Evolutionary conservation across 2,888 invertebrate genomes (phyloP), one percentile per base, ranked within the genome.

Genomic region (Leptopilina syphax): DNA sequence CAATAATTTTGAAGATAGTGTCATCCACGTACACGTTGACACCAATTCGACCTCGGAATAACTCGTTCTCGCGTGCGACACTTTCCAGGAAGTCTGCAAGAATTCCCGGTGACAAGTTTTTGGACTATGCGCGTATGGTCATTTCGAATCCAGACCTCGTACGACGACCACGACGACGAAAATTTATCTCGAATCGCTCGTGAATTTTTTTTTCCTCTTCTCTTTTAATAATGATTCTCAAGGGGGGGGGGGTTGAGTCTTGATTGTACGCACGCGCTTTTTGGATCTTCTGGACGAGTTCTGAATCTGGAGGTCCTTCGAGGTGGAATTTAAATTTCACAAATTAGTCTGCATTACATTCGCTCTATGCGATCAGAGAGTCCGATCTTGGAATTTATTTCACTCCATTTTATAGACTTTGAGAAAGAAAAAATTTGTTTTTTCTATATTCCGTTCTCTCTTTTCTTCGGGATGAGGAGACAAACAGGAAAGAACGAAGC

Each of bases 331-430:
- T 91, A 90, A 91, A 91, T 91, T 90, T 91, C 90, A 87, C 91
- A 90, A 91, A 91, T 91, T 91, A 91, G 91, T 90, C 88, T 89
- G 90, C 90, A 91, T 91, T 91, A 91, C 91, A 91, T 88, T 88
- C 89, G 85, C 85, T 88, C 34, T 34, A 34, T 27, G 34, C 34
- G 34, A 34, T 34, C 34, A 34, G 3, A 34, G 34, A 34, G 86
- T 86, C 85, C 86, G 88, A 90, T 90, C 90, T 85, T 84, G 79
- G 80, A 84, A 85, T 86, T 44, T 44, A 6, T 34, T 44, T 44
- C 44, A 44, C 44, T 44, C 6, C 44, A 34, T 34, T 34, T 34
- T 47, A 47, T 47, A 47, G 47, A 7, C 9, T 18, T n/a, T 7
- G 1, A 24, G 7, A 2, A n/a, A 1, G 47, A 54, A 54, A 34